phyloP scores from a whole-genome alignment of 35 echinoderm and acorn worm genomes.

The Ophiothrix spiculata region DNA sequence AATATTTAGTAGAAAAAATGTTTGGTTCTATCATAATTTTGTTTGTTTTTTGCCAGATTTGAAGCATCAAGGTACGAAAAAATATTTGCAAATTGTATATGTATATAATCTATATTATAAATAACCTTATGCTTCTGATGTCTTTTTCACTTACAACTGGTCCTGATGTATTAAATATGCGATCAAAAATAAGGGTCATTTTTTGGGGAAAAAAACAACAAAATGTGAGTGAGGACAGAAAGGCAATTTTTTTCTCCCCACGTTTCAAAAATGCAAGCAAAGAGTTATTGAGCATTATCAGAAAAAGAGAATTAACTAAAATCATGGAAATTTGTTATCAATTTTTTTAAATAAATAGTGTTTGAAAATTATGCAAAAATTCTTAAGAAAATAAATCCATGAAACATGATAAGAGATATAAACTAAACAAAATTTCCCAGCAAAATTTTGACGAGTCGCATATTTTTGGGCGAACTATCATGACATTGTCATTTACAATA shows the following conservation, averaged over 20 bases:
- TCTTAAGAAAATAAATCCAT: too few species aligned
- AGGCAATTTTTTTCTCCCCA: not conserved
- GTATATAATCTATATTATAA: conserved; percentile 6
- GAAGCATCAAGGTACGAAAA: not conserved
- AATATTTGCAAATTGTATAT: conserved; percentile 7
- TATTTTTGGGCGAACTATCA: too few species aligned
- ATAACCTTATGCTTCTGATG: not conserved
- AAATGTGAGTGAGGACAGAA: too few species aligned
- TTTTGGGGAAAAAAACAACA: too few species aligned
- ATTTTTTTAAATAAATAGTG: too few species aligned
- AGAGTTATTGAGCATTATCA: not conserved
- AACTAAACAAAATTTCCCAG: too few species aligned
- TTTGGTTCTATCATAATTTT: not conserved
- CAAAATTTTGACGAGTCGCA: too few species aligned
- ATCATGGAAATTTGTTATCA: conserved; percentile 7
- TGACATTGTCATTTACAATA: too few species aligned
- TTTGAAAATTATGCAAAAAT: too few species aligned
- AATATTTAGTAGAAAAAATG: not conserved
- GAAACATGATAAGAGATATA: too few species aligned
- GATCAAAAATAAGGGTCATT: too few species aligned
- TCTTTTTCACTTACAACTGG: conserved; percentile 4
- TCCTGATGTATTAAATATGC: not conserved
- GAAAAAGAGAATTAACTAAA: too few species aligned
- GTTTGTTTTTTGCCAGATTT: not conserved
- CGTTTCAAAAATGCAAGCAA: not conserved